Evolutionary conservation across 2,888 invertebrate species (phyloP).

Genomic region (Flabesymbios commensalis): DNA sequence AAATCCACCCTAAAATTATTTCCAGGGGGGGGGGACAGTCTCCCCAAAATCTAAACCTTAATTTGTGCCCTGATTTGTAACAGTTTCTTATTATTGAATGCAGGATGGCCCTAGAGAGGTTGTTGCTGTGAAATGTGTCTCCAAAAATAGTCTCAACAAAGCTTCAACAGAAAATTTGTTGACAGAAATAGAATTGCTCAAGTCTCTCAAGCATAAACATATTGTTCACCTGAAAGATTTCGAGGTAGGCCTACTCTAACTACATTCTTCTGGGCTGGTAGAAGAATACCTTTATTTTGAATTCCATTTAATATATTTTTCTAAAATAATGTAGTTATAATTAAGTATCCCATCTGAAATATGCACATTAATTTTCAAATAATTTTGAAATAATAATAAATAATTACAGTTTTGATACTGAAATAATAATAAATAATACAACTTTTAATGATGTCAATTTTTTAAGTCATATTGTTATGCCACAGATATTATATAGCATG

Average conservation of each 20-base stretch:
- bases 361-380: background rate
- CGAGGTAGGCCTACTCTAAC: slow-evolving; percentile 45
- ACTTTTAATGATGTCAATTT: too few species aligned
- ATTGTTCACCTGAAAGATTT: slow-evolving; percentile 85
- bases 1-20: background rate
- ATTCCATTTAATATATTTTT: too few species aligned
- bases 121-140: slow-evolving; percentile 82
- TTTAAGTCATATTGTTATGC: too few species aligned
- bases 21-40: too few species aligned
- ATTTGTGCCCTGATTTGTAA: background rate
- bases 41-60: too few species aligned
- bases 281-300: too few species aligned
- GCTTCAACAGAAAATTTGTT: slow-evolving; percentile 79
- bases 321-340: too few species aligned
- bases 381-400: too few species aligned
- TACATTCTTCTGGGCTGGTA: too few species aligned
- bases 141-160: slow-evolving; percentile 73
- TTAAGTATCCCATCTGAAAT: background rate
- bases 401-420: too few species aligned
- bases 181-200: slow-evolving; percentile 80
- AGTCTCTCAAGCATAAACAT: slow-evolving; percentile 77
- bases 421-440: too few species aligned
- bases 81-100: background rate
- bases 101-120: slow-evolving; percentile 62
- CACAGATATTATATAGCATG: too few species aligned